Conservation (phyloP, 2,113 vertebrate genomes). For the Pseudopipra pipra region DNA sequence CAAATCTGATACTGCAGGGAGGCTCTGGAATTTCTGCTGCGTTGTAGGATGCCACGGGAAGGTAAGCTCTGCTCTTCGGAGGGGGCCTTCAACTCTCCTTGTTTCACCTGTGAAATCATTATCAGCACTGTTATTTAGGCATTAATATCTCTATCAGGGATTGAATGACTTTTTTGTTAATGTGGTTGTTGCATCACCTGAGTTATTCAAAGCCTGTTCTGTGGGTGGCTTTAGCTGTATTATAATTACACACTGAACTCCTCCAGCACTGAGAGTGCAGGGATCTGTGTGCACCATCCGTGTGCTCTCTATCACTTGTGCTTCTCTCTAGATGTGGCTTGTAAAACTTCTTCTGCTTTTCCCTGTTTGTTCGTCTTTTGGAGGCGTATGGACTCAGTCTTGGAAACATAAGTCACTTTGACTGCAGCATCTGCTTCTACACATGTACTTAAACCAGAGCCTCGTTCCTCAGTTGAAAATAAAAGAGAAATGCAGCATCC, state of each 20-base stretch:
- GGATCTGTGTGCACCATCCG: neutral
- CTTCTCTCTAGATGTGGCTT: neutral
- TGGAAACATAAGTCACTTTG: neutral
- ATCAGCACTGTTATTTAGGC: neutral
- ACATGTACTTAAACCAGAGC: neutral
- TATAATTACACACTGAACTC: neutral
- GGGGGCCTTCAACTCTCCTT: neutral
- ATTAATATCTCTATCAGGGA: neutral
- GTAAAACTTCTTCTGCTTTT: neutral
- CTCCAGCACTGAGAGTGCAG: neutral
- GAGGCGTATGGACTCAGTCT: rapidly evolving
- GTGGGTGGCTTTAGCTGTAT: neutral
- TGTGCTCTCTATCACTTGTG: rapidly evolving
- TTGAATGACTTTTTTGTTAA: neutral
- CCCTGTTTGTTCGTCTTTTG: neutral
- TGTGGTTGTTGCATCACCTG: neutral
- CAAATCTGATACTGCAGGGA: neutral
- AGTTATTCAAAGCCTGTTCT: neutral
- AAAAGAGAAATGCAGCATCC: neutral
- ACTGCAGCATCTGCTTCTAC: neutral
- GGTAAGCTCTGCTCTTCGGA: neutral
- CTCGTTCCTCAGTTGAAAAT: neutral
- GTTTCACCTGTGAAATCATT: neutral
- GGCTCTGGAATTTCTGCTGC: neutral
- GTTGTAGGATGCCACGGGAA: neutral